Percentiles rank a stretch among this genome's conserved stretches.
Evolutionary conservation across 1,140 invertebrate species (phyloP).

Genomic region (Drosophila hydei): DNA sequence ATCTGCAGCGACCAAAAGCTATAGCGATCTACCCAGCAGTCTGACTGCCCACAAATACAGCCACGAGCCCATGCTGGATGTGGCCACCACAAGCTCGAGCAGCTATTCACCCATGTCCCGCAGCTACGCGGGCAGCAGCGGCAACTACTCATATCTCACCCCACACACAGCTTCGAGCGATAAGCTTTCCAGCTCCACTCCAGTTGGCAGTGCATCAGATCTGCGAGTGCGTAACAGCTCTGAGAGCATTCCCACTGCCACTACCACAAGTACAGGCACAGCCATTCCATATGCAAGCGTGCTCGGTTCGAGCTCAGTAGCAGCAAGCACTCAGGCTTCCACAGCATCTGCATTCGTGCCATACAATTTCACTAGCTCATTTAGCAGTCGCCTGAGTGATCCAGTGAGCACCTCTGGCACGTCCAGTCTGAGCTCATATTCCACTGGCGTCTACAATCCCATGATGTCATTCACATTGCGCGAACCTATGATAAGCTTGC

Average conservation of each 20-base stretch:
- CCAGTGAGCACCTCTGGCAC: conserved; percentile 33
- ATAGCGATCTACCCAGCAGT: conserved; percentile 49
- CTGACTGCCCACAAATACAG: conserved; percentile 22
- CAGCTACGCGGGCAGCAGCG: conserved; percentile 35
- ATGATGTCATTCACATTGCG: conserved; percentile 74
- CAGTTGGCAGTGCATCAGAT: conserved; percentile 39
- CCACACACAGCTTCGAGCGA: conserved; percentile 17
- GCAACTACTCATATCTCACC: conserved; percentile 59
- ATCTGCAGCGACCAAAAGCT: conserved; percentile 66
- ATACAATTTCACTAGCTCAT: conserved; percentile 59
- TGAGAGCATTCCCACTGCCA: conserved; percentile 33
- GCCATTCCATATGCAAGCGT: conserved; percentile 19
- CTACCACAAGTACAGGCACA: conserved; percentile 1
- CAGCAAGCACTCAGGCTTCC: too few relatives aligned
- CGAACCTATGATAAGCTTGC: conserved; percentile 42
- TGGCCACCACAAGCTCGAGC: conserved; percentile 10
- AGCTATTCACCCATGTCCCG: conserved; percentile 52
- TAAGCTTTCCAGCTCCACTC: neutral
- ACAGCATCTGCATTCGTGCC: conserved; percentile 48
- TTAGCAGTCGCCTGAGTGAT: conserved; percentile 43
- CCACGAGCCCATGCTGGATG: conserved; percentile 7
- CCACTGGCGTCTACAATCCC: conserved; percentile 72
- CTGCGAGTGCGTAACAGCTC: conserved; percentile 51
- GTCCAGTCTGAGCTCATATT: conserved; percentile 42
- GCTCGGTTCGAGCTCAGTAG: conserved; percentile 12